Conservation (phyloP, 2,797 vertebrate species). For the Carapus acus region DNA sequence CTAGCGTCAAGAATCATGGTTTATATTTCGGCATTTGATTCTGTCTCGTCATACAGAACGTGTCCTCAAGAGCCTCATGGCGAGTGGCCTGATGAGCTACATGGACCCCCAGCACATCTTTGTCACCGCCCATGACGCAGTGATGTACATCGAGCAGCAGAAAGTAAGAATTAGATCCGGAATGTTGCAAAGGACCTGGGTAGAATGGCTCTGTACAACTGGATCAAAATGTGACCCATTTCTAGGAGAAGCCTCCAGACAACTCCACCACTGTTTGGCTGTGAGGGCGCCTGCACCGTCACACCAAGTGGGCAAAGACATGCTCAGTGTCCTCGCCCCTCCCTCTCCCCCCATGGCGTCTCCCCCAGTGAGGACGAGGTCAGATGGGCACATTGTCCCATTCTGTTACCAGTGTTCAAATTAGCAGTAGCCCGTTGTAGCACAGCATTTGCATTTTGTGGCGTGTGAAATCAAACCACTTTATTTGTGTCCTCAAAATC, state of each 20-base stretch:
- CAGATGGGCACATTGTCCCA: no score
- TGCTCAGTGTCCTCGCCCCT: no score
- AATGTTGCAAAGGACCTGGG: no score
- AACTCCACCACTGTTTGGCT: constrained; percentile 76
- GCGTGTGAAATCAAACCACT: no score
- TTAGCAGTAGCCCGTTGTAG: constrained; percentile 56
- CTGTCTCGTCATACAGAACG: constrained; percentile 62
- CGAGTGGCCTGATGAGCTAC: constrained; percentile 80
- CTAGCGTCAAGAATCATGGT: no score
- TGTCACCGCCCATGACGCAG: constrained; percentile 85
- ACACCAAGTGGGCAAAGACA: no score
- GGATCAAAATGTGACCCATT: not conserved
- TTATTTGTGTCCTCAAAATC: no score
- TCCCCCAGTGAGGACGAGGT: not conserved
- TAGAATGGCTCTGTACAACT: not conserved
- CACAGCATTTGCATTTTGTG: constrained; percentile 13
- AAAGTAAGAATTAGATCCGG: constrained; percentile 64
- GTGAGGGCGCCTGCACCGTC: no score
- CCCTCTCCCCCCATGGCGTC: not conserved
- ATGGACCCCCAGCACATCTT: constrained; percentile 86
- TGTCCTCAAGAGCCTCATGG: constrained; percentile 80
- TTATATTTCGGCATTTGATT: no score
- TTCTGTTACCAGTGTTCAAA: constrained; percentile 27
- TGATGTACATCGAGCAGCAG: constrained; percentile 77
- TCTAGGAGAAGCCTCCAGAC: constrained; percentile 73